Evolutionary conservation across 1,140 invertebrate species (phyloP), one percentile per base, ranked within the genome.

Genomic region (Cydia amplana): DNA sequence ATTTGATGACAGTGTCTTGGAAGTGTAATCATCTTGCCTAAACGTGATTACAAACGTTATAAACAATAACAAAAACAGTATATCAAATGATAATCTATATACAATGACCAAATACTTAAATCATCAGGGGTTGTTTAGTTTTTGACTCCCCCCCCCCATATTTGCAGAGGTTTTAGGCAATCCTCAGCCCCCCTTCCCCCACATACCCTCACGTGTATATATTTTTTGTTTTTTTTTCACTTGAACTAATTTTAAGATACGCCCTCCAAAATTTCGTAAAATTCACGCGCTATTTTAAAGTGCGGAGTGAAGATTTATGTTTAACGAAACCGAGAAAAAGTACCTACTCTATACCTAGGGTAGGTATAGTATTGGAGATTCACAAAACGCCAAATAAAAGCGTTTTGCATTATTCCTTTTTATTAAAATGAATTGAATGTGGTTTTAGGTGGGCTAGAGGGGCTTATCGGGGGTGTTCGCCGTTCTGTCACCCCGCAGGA

Each of bases 351-450:
- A n/a, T n/a, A n/a, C n/a, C n/a, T n/a, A n/a, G n/a, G n/a, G n/a
- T n/a, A n/a, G n/a, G n/a, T n/a, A n/a, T n/a, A 55, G 16, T 4
- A 49, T 40, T 51, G 10, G 23, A 60, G n/a, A 23, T 23, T 23
- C 16, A 20, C 18, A 60, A 60, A 23, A 23, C 18, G 9, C 20
- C 18, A 60, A 60, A 60, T 60, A 23, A 23, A 60, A 0, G 32
- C 65, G 36, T 18, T 70, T 70, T 70, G 25, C 18, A 43, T 70
- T 40, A 70, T 70, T 36, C 32, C 65, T 1, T 3, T 70, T 40
- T 70, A 70, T 70, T 70, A 70, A 70, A 70, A 70, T 70, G 65
- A 18, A 70, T 70, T 70, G 65, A 14, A 18, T 36, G 28, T 12
- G 64, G 49, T 18, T 70, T 70, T 70, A 36, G 65, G n/a, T 36